Evolutionary conservation across 2,888 invertebrate species (phyloP), one percentile per base, ranked within the genome.

Genomic region (Busseola fusca): DNA sequence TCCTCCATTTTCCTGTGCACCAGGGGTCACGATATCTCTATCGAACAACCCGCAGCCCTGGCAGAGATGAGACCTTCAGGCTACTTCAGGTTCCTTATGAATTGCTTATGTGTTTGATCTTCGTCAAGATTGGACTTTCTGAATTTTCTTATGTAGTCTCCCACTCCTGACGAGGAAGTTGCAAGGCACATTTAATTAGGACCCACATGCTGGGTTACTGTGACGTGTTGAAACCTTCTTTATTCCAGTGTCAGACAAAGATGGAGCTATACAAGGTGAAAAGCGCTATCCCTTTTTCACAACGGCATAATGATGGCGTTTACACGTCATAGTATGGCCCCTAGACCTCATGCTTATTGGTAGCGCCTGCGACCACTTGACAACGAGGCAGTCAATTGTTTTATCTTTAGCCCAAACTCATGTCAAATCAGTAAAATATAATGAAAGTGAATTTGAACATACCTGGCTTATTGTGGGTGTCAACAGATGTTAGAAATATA

Each of bases 171-270:
- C 50, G 73, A 76, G 50, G 34, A 80, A 79, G 63, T 80, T 79
- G 60, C 66, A 25, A 66, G 34, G 77, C 69, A 76, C 48, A 80
- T 80, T 79, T 79, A 79, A 80, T 76, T 76, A 80, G 77, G 54
- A 62, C 76, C 69, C 70, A 79, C 70, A 66, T 82, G 76, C n/a
- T n/a, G n/a, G n/a, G n/a, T n/a, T n/a, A n/a, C n/a, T n/a, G n/a
- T n/a, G n/a, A n/a, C n/a, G n/a, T n/a, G n/a, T n/a, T n/a, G n/a
- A n/a, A n/a, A n/a, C n/a, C n/a, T n/a, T n/a, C n/a, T n/a, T n/a
- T n/a, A n/a, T n/a, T n/a, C n/a, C n/a, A n/a, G n/a, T n/a, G n/a
- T n/a, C n/a, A n/a, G n/a, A n/a, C n/a, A n/a, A n/a, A n/a, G n/a
- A n/a, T n/a, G n/a, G n/a, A n/a, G n/a, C n/a, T n/a, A n/a, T n/a